Evolutionary conservation across 2,888 invertebrate genomes (phyloP).

Genomic region (Lepetodrilus schrolli): DNA sequence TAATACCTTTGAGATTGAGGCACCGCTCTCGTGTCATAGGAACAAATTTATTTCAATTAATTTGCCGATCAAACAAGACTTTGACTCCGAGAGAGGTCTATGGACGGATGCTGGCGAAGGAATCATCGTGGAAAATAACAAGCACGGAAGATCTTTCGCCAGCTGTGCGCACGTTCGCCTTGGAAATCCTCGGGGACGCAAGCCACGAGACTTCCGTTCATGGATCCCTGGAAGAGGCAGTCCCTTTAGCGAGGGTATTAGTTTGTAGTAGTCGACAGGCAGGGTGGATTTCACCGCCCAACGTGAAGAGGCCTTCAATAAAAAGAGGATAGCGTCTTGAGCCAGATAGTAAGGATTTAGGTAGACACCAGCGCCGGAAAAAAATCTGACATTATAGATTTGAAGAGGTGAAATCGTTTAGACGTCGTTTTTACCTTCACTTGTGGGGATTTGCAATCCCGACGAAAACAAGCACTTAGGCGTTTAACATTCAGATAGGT

Average conservation of each 20-base stretch:
- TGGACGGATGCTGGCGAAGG: constrained; percentile 31
- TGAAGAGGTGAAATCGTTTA: constrained; percentile 15
- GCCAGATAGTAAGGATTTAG: not conserved
- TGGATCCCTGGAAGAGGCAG: not conserved
- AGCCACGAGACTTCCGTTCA: constrained; percentile 23
- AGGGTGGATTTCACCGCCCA: constrained; percentile 4
- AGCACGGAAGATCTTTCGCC: constrained; percentile 21
- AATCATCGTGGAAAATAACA: constrained; percentile 23
- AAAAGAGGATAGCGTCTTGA: constrained; percentile 20
- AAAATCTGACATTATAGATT: constrained; percentile 17
- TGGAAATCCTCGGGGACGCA: not conserved
- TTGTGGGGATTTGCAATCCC: not conserved
- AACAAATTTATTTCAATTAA: constrained; percentile 39
- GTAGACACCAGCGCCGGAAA: constrained; percentile 16
- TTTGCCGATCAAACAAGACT: constrained; percentile 33
- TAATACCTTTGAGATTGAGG: constrained; percentile 33
- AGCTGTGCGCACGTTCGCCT: constrained; percentile 32
- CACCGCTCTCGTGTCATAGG: constrained; percentile 32
- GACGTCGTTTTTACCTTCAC: constrained; percentile 13
- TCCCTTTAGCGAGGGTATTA: constrained; percentile 5
- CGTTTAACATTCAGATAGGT: constrained; percentile 1
- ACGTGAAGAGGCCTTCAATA: constrained; percentile 13
- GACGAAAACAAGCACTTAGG: constrained; percentile 23
- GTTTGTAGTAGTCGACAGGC: not conserved
- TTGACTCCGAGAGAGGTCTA: not conserved